A percentile compares a stretch with the other conserved stretches of the same genome.
These are phyloP conservation scores for Eleginops maclovinus DNA, from an alignment of 2,113 vertebrate species.

Conservation along the genomic window DNA sequence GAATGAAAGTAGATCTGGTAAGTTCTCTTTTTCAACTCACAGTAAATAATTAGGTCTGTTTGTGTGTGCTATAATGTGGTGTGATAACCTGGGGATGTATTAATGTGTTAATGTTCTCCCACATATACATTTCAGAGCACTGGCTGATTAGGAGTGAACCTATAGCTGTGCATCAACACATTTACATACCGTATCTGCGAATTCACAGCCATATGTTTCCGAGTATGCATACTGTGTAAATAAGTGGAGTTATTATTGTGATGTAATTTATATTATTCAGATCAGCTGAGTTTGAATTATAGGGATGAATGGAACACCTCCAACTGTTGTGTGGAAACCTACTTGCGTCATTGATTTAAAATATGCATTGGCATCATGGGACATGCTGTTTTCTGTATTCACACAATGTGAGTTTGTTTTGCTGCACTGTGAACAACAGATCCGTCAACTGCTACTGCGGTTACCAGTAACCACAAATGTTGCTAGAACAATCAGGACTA, in stretches of 20 bases:
- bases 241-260: neutral
- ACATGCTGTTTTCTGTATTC: too few relatives aligned
- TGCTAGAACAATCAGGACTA: too few relatives aligned
- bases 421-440: too few relatives aligned
- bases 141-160: constrained; percentile 18
- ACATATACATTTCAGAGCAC: constrained; percentile 44
- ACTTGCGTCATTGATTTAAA: too few relatives aligned
- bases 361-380: too few relatives aligned
- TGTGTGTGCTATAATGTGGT: neutral
- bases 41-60: constrained; percentile 14
- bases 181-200: neutral
- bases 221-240: neutral
- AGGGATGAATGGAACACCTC: too few relatives aligned
- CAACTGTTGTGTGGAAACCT: too few relatives aligned
- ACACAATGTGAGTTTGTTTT: too few relatives aligned
- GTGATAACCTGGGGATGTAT: constrained; percentile 17
- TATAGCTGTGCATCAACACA: neutral
- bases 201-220: neutral
- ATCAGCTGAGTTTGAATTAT: too few relatives aligned
- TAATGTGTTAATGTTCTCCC: constrained; percentile 14
- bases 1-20: neutral
- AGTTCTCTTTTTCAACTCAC: neutral
- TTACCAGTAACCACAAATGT: too few relatives aligned
- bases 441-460: too few relatives aligned
- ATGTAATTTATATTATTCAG: neutral